phyloP scores from a whole-genome alignment of 2,113 vertebrate genomes.

The Centropus bengalensis region DNA sequence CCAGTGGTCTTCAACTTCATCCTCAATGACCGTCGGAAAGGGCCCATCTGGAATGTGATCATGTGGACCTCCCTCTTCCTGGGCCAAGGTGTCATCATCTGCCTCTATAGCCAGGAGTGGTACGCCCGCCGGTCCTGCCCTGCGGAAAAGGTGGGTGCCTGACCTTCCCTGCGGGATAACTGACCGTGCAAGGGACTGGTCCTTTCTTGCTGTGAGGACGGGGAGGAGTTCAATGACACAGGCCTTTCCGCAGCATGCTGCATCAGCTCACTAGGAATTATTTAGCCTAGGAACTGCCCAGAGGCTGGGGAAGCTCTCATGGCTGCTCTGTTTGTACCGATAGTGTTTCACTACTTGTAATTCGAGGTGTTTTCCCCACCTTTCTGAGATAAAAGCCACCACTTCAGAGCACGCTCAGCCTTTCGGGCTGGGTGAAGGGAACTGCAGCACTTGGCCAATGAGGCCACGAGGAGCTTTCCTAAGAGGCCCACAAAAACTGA shows the following conservation, averaged over 20 bases:
- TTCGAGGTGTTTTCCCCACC: neutral
- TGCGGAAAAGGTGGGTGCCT: conserved; percentile 82
- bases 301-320: neutral
- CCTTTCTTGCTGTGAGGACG: neutral
- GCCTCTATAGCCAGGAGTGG: conserved; percentile 97
- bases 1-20: conserved; percentile 97
- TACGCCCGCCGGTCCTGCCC: conserved; percentile 92
- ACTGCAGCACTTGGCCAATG: neutral
- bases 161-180: neutral
- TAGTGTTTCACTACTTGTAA: neutral
- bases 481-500: neutral
- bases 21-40: conserved; percentile 90
- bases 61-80: conserved; percentile 95
- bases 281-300: neutral
- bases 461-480: neutral
- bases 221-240: fast-evolving
- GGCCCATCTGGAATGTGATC: conserved; percentile 94
- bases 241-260: neutral
- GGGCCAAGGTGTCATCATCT: conserved; percentile 90
- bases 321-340: neutral
- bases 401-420: neutral
- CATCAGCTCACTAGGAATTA: neutral
- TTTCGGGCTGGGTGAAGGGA: neutral
- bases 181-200: fast-evolving
- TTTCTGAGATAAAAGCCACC: neutral